These are phyloP conservation scores for Volucella zonaria DNA, from an alignment of 2,888 invertebrate species.

Conservation along the genomic window DNA sequence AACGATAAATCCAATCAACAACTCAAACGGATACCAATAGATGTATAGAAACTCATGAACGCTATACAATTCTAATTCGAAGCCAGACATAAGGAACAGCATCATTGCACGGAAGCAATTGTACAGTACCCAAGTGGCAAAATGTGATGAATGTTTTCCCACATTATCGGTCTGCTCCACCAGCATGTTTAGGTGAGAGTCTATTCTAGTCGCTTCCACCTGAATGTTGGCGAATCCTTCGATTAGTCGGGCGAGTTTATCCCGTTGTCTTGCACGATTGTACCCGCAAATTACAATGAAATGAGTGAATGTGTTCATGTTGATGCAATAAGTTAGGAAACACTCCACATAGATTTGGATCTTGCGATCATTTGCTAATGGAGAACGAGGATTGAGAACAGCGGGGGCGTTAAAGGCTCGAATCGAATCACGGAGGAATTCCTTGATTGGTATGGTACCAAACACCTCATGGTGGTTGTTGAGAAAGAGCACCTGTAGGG, in stretches of 20 bases:
- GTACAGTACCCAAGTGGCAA: constrained; percentile 94
- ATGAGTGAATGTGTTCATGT: constrained; percentile 91
- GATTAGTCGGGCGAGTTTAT: constrained; percentile 93
- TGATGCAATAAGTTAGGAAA: constrained; percentile 90
- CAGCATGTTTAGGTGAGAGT: constrained; percentile 89
- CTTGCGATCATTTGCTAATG: constrained; percentile 82
- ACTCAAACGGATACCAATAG: constrained; percentile 97
- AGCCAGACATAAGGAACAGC: constrained; percentile 95
- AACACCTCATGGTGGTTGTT: constrained; percentile 81
- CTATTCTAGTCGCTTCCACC: constrained; percentile 94
- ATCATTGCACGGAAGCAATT: constrained; percentile 96
- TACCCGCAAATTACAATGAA: constrained; percentile 95
- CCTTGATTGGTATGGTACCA: constrained; percentile 85
- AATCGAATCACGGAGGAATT: constrained; percentile 93
- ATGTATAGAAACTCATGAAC: constrained; percentile 98
- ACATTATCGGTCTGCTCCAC: constrained; percentile 87
- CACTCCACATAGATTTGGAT: constrained; percentile 94
- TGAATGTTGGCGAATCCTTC: constrained; percentile 93
- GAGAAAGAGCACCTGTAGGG: constrained; percentile 91
- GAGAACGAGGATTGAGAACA: constrained; percentile 89
- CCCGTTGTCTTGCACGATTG: constrained; percentile 96
- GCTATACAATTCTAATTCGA: constrained; percentile 97
- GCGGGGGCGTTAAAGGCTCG: constrained; percentile 95
- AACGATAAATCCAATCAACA: constrained; percentile 95
- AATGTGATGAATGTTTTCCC: constrained; percentile 82